Base-by-base conservation (phyloP, 1,140 invertebrate species). In the Magallana angulata region DNA sequence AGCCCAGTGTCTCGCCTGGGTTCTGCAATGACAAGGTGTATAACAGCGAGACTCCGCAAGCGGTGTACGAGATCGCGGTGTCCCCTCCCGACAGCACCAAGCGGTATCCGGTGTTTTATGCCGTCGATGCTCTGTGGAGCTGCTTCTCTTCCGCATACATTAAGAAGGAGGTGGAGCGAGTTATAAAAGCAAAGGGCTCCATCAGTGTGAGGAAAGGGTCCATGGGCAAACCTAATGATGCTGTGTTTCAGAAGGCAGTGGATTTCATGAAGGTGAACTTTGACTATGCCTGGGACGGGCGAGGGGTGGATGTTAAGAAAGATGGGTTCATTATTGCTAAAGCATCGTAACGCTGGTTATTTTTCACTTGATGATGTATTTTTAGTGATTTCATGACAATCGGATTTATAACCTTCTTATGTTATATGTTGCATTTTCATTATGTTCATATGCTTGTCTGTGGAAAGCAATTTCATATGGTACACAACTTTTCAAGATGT, bases 251-350 rank as follows among this genome's bases (percentile, higher is more conserved):
- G 11, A 87, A 85, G 30, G 85, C 86, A 6, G 84, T 85, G 83
- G 84, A 85, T 36, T 76, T 87, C 71, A 71, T 89, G 8, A 82
- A 83, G 58, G 71, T 87, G 18, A 89, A 85, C 60, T 89, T 89
- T 87, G 86, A 89, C 57, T 89, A 89, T 89, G 88, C 88, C 7
- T 89, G 88, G 88, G 68, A 68, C 30, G 86, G 88, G 24, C 84
- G 84, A 57, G 76, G 58, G 14, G 57, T 57, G 36, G 71, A 85
- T 56, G 59, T 89, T 1, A 80, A 82, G 2, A 87, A 85, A 57
- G 86, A 89, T 24, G 86, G 86, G 14, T 89, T 89, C 76, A 58
- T 87, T 82, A 56, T 89, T 16, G 82, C 88, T 57, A 87, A 89
- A 87, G 84, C 68, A 11, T 30, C 3, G 1, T 76, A 76, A 36